Base-by-base conservation (phyloP, 2,797 vertebrate genomes). In the Neoniphon sammara region DNA sequence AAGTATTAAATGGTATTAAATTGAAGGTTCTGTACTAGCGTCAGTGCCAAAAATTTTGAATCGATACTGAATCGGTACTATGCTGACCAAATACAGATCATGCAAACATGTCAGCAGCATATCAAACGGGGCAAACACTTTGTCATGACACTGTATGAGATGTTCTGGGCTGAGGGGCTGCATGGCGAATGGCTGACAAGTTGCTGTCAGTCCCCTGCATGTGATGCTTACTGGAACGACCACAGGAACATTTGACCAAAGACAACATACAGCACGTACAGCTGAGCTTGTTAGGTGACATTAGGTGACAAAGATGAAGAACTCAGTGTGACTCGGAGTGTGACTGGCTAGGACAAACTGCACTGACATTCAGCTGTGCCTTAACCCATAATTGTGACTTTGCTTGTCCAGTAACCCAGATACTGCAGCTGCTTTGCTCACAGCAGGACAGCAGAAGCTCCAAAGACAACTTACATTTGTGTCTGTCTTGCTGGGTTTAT, bases 291-390 rank as follows among this genome's bases (percentile, higher is more conserved):
- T 72, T 71, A 52, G 39, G 34, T 10, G 39, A 70, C 68, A 67
- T 78, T 59, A 27, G 25, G 25, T 27, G 25, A 27, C 25, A 27
- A 27, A 27, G 25, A 27, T 27, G 25, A 27, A 27, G 25, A 27
- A 27, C 25, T 27, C 25, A 4, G 25, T 27, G 25, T 27, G 25
- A 27, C 25, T 27, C 25, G 25, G 25, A 27, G 25, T 27, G 62
- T 62, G 69, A 25, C 39, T 20, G 36, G 20, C 55, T 76, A 15
- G 21, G 52, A 81, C 27, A 78, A 64, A 44, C 2, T 23, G 59
- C 81, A 52, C 14, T 39, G 77, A 66, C 70, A 72, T 61, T 78
- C 61, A 64, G 42, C 63, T 42, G 44, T 62, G 53, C 36, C 46
- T 31, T 67, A 70, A 80, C 65, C 70, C 67, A 58, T 58, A 12